A percentile compares a stretch with the other conserved stretches of the same genome.
Conservation (phyloP, 2,888 invertebrate genomes). For the Isoperla grammatica region DNA sequence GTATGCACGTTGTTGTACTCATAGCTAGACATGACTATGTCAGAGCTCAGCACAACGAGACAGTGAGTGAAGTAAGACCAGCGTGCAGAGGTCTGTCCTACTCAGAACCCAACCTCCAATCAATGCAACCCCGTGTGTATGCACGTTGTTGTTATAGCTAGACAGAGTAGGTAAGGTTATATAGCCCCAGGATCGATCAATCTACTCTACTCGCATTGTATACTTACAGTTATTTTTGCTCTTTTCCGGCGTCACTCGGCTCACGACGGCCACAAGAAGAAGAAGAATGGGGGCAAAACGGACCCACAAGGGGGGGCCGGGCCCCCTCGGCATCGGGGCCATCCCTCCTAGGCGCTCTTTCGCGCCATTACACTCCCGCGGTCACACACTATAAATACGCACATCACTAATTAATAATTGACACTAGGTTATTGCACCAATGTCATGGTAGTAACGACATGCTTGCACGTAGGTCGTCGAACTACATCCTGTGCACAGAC, state of each 20-base stretch:
- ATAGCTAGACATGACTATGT: too few relatives aligned
- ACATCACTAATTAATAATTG: not conserved
- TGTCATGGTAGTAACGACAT: too few relatives aligned
- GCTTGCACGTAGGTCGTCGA: too few relatives aligned
- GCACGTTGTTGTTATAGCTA: not conserved
- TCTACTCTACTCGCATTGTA: too few relatives aligned
- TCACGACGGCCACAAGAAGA: slow-evolving; percentile 4
- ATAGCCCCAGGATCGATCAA: too few relatives aligned
- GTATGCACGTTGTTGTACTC: too few relatives aligned
- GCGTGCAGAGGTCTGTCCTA: too few relatives aligned
- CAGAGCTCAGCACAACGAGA: too few relatives aligned
- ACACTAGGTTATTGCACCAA: not conserved
- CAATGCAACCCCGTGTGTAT: not conserved
- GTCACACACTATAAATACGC: slow-evolving; percentile 1
- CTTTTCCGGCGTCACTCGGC: slow-evolving; percentile 16
- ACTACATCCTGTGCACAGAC: too few relatives aligned
- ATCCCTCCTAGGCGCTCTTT: slow-evolving; percentile 10
- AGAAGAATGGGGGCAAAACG: slow-evolving; percentile 14
- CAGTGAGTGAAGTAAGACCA: too few relatives aligned
- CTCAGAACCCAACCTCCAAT: not conserved
- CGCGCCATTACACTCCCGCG: not conserved
- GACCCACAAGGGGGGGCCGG: slow-evolving; percentile 25
- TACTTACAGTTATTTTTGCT: slow-evolving; percentile 25
- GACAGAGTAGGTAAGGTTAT: not conserved
- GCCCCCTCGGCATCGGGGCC: slow-evolving; percentile 25